Evolutionary conservation across 2,888 invertebrate genomes (phyloP), one percentile per base, ranked within the genome.

Genomic region (Lathronympha strigana): DNA sequence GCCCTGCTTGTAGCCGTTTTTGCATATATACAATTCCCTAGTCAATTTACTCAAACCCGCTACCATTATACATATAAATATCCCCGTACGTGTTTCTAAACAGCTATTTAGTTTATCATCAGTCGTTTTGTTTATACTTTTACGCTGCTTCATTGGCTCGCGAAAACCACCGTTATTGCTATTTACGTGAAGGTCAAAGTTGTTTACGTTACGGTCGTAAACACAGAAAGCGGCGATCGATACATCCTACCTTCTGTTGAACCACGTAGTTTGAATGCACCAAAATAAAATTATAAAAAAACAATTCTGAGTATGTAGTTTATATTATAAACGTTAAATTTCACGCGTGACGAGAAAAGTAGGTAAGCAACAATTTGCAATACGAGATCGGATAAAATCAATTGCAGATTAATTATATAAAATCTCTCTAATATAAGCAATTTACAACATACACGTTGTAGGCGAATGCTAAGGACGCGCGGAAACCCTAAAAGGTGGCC

Each of bases 151-250:
- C 58, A 9, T 23, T 23, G 63, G 23, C 43, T 40, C 33, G 17
- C 58, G 58, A 51, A 63, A 57, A 40, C 13, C 21, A n/a, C 28
- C 43, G 23, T 25, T 61, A 53, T 6, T 43, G 25, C 28, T 33
- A 57, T 15, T 45, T 23, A 3, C 4, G 15, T 17, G 58, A 63
- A 63, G 43, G 51, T 63, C 57, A 25, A 33, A 19, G 33, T 58
- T 45, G 63, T 64, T 64, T 51, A 58, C 57, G 17, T 13, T 21
- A 17, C 33, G 19, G 3, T 25, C 43, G 13, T 58, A 51, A 58
- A 63, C 63, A 57, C n/a, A 23, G 13, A 8, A 38, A 28, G 43
- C 55, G 40, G 13, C 49, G 55, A 31, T 62, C 54, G 55, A 57
- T 63, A 51, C 50, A 51, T 57, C 43, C 50, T 40, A 25, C 31